phyloP scores from a whole-genome alignment of 64 coral and sea anemone genomes.

The Pocillopora damicornis region DNA sequence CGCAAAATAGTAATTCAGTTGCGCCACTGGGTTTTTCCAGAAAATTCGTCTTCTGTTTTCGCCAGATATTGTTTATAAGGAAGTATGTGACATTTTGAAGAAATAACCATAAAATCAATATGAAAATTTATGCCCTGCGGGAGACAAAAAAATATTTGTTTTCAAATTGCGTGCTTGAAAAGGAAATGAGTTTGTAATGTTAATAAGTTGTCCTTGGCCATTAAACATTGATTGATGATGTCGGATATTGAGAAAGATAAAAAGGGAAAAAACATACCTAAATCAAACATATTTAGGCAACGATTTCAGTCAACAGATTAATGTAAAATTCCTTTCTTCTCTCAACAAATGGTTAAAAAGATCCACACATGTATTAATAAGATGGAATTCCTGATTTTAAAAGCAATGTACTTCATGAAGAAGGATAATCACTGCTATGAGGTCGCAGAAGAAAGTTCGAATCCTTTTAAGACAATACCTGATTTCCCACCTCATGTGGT shows the following conservation, averaged over 20 bases:
- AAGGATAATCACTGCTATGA: too few species aligned
- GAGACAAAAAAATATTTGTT: background rate
- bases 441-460: too few species aligned
- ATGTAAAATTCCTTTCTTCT: background rate
- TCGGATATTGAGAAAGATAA: background rate
- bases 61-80: background rate
- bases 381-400: too few species aligned
- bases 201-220: background rate
- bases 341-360: background rate
- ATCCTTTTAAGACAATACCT: background rate
- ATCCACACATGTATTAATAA: background rate
- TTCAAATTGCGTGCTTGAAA: background rate
- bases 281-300: background rate
- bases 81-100: background rate
- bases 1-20: background rate
- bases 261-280: background rate
- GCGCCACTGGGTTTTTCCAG: background rate
- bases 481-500: background rate
- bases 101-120: background rate
- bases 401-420: too few species aligned
- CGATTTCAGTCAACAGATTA: background rate
- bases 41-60: background rate
- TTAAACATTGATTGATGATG: background rate
- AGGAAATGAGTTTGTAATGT: background rate
- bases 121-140: background rate